Base-by-base conservation (phyloP, 1,140 invertebrate species). In the Cepaea nemoralis region DNA sequence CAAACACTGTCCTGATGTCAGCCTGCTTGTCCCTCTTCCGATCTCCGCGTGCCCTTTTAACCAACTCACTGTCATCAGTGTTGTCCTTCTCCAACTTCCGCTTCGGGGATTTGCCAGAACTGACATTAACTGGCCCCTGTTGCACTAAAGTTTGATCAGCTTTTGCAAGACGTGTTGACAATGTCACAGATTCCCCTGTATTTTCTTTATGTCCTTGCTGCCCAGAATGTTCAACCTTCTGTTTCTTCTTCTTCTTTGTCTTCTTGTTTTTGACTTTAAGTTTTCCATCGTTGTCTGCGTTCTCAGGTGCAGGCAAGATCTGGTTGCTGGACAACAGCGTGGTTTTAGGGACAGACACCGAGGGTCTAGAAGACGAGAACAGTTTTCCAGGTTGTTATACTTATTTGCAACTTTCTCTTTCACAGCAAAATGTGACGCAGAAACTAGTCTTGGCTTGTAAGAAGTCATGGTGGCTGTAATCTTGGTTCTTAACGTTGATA, bases 371-470 rank as follows among this genome's bases (percentile, higher is more conserved):
- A 5, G n/a, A 14, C 16, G 50, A 63, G 22, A 63, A 63, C 27
- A 63, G 27, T 31, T 31, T 63, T 63, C n/a, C n/a, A 63, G 27
- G 33, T 27, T 31, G 27, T 63, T 27, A 63, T 63, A 6, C 59
- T 63, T 63, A 27, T n/a, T 0, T 6, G 16, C 59, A 31, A 16
- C 59, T n/a, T 70, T 70, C 37, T 70, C 24, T 10, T 14, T 40
- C 19, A 35, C 19, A 40, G 69, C 69, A 70, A 70, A 70, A 5
- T 40, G 69, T n/a, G 40, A 31, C 24, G 35, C 69, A 27, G 69
- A 70, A 3, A 70, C 69, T 42, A n/a, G 35, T 39, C 69, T 37
- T 40, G 69, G 69, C 69, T 70, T 70, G 69, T 70, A 70, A 40
- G 69, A 24, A 2, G 33, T 40, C 35, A 42, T 63, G n/a, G n/a